Evolutionary conservation across 2,888 invertebrate species (phyloP), one percentile per base, ranked within the genome.

Genomic region (Aproaerema taeniolella): DNA sequence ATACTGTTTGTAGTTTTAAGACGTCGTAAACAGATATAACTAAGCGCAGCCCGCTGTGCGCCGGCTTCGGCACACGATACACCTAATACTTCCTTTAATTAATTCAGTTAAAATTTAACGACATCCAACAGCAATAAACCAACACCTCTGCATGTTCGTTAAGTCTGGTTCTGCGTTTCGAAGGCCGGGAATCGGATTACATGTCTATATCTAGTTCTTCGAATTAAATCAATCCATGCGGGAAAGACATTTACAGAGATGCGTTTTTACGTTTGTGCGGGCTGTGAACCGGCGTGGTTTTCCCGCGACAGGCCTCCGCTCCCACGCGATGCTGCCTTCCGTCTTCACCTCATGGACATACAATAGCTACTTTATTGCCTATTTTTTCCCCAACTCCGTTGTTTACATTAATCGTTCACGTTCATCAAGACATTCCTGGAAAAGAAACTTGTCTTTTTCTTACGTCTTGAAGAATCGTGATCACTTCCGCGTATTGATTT

Each of bases 271-370:
- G 59, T 56, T 55, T 55, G 6, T 37, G 20, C 28, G 52, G 53
- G 53, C 55, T 75, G 75, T 62, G 73, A 75, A 73, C 67, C 50
- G 46, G 50, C 55, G 61, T 56, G 59, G 62, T 53, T 73, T 83
- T 80, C 79, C 78, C 80, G 80, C 74, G 73, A 42, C 55, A 39
- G 60, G 49, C 60, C 71, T 63, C 58, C 30, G 54, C 70, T 80
- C 83, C 76, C 85, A 82, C 83, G 80, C 55, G 58, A 58, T n/a
- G n/a, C 59, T 58, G 66, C 67, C 77, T 77, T 73, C 78, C 75
- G 73, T 68, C 74, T 72, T 64, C 67, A 61, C 64, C 61, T 67
- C 64, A 60, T 59, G 71, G 65, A 65, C 67, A 59, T 49, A 82
- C 81, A 83, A 82, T 81, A 65, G 76, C 68, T 59, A 67, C 67